Percentiles rank a stretch among this genome's conserved stretches.
Conservation (phyloP, 2,797 vertebrate species). For the Diceros bicornis region DNA sequence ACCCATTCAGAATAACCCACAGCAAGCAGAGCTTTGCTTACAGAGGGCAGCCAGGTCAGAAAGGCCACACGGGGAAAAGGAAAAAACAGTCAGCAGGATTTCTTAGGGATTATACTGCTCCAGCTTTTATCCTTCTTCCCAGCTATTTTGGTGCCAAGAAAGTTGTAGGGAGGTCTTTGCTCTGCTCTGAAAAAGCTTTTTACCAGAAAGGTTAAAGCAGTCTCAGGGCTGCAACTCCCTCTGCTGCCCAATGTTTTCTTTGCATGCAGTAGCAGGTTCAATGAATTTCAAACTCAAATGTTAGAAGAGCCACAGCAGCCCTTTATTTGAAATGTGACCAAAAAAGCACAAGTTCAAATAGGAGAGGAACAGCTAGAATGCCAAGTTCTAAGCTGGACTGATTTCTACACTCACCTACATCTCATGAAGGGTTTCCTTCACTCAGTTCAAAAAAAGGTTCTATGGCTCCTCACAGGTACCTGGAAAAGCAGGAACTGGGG, state of each 20-base stretch:
- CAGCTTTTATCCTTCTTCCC: conserved; percentile 80
- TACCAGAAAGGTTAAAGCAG: conserved; percentile 52
- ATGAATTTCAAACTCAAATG: conserved; percentile 26
- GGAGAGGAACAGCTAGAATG: background rate
- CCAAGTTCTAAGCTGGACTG: background rate
- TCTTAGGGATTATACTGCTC: conserved; percentile 10
- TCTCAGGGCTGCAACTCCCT: conserved; percentile 82
- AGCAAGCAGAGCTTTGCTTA: conserved; percentile 72
- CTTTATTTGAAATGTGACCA: background rate
- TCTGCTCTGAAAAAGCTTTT: conserved; percentile 63
- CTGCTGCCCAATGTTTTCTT: conserved; percentile 80
- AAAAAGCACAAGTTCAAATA: background rate
- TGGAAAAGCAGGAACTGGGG: background rate
- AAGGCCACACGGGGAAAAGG: conserved; percentile 48
- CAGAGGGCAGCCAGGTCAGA: conserved; percentile 18
- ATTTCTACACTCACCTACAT: background rate
- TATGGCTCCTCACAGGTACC: background rate
- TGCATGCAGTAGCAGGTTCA: background rate
- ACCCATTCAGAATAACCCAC: conserved; percentile 74
- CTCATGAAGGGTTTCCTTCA: background rate
- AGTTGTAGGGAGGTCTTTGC: conserved; percentile 71
- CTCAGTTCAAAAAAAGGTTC: conserved; percentile 13
- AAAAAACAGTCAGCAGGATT: conserved; percentile 72
- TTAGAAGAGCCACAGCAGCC: background rate
- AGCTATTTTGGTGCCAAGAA: conserved; percentile 76